Base-by-base conservation (phyloP, 1,140 invertebrate species). In the Octopus bimaculoides region DNA sequence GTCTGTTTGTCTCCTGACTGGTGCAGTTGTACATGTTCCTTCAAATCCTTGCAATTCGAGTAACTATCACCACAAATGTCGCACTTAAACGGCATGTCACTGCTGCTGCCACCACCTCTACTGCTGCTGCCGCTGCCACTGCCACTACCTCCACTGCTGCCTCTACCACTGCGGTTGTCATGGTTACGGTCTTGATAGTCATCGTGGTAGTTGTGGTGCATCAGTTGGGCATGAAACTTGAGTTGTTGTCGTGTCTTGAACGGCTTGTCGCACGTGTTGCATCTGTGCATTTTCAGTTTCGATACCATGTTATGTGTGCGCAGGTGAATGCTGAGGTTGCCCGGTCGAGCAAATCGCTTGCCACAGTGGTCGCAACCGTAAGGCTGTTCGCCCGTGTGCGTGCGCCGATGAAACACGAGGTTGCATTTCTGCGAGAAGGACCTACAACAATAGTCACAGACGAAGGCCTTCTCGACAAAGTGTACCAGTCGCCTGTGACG, bases 311-410 rank as follows among this genome's bases (percentile, higher is more conserved):
- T n/a, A n/a, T 71, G 66, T 3, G 66, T 71, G 8, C 66, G 66
- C 14, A 8, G 8, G 26, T 71, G 66, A 5, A 17, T 17, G 26
- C 3, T 71, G 17, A 71, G 66, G 66, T 20, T 71, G 17, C 66
- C 14, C 5, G 66, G 66, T 6, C 66, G 66, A 17, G 78, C 75
- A 52, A 82, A 82, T 0, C 52, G 14, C 73, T 82, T 81, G 8
- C 77, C 75, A 71, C 86, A 87, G 4, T 74, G 12, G 0, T 77
- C 20, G 78, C 86, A 87, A 3, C 61, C 20, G 75, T 82, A 85
- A n/a, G 83, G 84, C n/a, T 83, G 82, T 75, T 86, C 86, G 7
- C 82, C 85, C 9, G 81, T 84, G 69, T 87, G 86, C 20, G 83
- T 81, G 7, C 81, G 75, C 73, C 78, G 76, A 71, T 87, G 85